Percentiles rank a stretch among this genome's conserved stretches.
These are phyloP conservation scores for Grapholita molesta DNA, from an alignment of 1,140 invertebrate genomes.

Conservation along the genomic window DNA sequence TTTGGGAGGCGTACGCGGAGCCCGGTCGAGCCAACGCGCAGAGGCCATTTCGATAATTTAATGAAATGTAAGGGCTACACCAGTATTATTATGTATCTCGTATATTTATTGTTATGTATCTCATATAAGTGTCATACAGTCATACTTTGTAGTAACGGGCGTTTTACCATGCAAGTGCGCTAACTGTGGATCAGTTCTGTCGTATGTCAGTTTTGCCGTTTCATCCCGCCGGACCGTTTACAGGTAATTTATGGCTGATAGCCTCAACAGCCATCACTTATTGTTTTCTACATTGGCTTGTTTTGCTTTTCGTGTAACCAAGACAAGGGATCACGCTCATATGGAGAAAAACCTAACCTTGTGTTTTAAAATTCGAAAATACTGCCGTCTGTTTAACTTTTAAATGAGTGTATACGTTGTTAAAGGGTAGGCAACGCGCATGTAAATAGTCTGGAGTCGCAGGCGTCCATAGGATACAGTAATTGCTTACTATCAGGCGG, in stretches of 20 bases:
- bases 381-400: not conserved
- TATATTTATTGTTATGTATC: no score
- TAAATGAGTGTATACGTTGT: no score
- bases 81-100: no score
- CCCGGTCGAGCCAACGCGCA: no score
- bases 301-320: not conserved
- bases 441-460: no score
- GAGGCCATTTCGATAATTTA: no score
- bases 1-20: no score
- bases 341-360: not conserved
- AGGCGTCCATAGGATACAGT: no score
- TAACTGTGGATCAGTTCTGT: not conserved
- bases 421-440: no score
- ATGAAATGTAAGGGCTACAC: no score
- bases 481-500: no score
- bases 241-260: slow-evolving; percentile 62
- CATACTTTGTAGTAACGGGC: not conserved
- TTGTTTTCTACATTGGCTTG: slow-evolving; percentile 22
- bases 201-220: slow-evolving; percentile 34
- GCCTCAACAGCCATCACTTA: slow-evolving; percentile 27
- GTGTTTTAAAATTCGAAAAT: not conserved
- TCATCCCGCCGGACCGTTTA: slow-evolving; percentile 48
- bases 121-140: not conserved
- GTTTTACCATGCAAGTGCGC: not conserved
- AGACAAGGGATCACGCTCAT: no score